These are phyloP conservation scores for Mythimna pallens DNA, from an alignment of 2,888 invertebrate genomes.

Conservation along the genomic window DNA sequence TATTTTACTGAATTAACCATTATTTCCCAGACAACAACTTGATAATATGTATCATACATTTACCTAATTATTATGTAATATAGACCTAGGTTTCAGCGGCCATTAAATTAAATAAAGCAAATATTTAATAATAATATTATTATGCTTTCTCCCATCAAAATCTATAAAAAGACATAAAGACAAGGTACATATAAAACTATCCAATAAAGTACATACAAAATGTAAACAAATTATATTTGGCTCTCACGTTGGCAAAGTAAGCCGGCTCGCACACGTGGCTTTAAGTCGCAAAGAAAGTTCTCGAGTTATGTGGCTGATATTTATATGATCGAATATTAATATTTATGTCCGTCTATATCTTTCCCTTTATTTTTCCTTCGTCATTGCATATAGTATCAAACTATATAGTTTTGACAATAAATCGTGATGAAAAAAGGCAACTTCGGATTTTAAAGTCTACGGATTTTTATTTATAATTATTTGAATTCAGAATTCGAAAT, in stretches of 20 bases:
- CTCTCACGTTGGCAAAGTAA: slow-evolving; percentile 39
- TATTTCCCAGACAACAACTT: not conserved
- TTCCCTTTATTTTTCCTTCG: no score
- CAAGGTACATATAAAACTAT: not conserved
- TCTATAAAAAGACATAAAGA: not conserved
- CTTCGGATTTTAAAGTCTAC: not conserved
- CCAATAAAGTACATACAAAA: slow-evolving; percentile 5
- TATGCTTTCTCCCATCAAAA: not conserved
- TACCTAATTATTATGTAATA: no score
- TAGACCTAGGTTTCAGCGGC: not conserved
- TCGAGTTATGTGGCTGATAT: not conserved
- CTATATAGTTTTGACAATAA: not conserved
- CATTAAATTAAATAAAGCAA: not conserved
- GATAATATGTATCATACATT: no score
- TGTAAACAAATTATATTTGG: slow-evolving; percentile 32
- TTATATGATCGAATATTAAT: not conserved
- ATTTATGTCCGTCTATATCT: not conserved
- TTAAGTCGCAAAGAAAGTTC: not conserved
- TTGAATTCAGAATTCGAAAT: no score
- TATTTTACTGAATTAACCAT: not conserved
- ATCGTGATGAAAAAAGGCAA: not conserved
- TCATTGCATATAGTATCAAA: no score
- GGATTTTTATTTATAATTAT: no score
- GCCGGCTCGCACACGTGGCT: slow-evolving; percentile 5
- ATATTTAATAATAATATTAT: no score